Base-by-base conservation (phyloP, 37 sponge, comb jelly and placozoan genomes). In the Beroe ovata region DNA sequence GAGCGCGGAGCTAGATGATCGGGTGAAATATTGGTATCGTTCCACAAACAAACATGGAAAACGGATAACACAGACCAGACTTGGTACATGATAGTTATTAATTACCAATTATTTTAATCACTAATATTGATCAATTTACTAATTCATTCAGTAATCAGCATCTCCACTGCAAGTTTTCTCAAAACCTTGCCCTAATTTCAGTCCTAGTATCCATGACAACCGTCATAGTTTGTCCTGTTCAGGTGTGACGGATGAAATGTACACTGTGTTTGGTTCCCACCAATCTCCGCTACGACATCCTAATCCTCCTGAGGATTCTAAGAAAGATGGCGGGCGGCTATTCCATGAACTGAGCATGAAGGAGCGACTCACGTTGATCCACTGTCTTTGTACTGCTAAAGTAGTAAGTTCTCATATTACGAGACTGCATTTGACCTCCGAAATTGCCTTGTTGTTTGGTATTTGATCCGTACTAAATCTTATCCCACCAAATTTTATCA, bases 361-460 rank as follows among this genome's bases (percentile, higher is more conserved):
- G 38, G 47, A 77, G 54, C 3, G 84, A 22, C 84, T 77, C 1
- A 42, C 84, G n/a, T 54, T 77, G 4, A 19, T 77, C 11, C 41
- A 77, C 84, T 40, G 47, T 20, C 84, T 77, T 28, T 77, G 84
- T 77, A 11, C 84, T 6, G 39, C 84, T 23, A 77, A 77, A 77
- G 84, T 77, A 54, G 84, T 77, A 11, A 41, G 84, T 77, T 71
- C 16, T n/a, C n/a, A n/a, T n/a, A n/a, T n/a, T n/a, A n/a, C n/a
- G n/a, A n/a, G n/a, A n/a, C n/a, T n/a, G n/a, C n/a, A n/a, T n/a
- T n/a, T n/a, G n/a, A n/a, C n/a, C n/a, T n/a, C n/a, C n/a, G n/a
- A n/a, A n/a, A n/a, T n/a, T n/a, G n/a, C n/a, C n/a, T n/a, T n/a
- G n/a, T n/a, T n/a, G n/a, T n/a, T n/a, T n/a, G n/a, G n/a, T n/a